Evolutionary conservation across 2,797 vertebrate species (phyloP), one percentile per base, ranked within the genome.

Genomic region (Catharus ustulatus): DNA sequence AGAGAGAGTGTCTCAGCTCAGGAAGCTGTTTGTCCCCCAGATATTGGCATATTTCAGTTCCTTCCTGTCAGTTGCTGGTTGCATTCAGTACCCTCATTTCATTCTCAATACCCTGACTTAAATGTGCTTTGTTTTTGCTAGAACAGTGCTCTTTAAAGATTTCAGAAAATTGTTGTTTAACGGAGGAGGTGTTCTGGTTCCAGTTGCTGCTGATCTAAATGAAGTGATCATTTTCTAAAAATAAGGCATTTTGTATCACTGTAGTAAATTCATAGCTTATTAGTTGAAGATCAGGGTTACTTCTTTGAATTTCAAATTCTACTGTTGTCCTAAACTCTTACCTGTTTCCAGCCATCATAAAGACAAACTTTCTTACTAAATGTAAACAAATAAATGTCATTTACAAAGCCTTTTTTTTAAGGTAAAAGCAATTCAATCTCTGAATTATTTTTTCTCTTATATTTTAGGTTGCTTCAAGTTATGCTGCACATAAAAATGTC

Each of bases 391-490:
- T 45, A 68, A 77, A 75, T 42, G 18, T 9, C 4, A 63, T 78
- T 72, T 74, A 42, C 34, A 66, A 54, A 57, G n/a, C 59, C 17
- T 59, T 62, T 79, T n/a, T 90, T 74, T 29, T 12, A 48, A 52
- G 30, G 17, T 61, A 48, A 77, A 88, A 80, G 17, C 23, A 5
- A 34, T 73, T 46, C 11, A 42, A 14, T 66, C 8, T n/a, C 45
- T 78, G 55, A 69, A 67, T 46, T 3, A 52, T n/a, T 63, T 85
- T 83, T 82, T 77, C 8, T 49, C n/a, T 63, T 82, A 36, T 21
- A 20, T 52, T 86, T 95, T 79, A 79, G 20, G 9, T 84, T 93
- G 43, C 29, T 87, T 95, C n/a, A 66, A n/a, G 21, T 79, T 93
- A 54, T 72, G 26, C 27, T 81, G 29, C 13, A 29, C 55, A 84